These are phyloP conservation scores for Parazoanthus swiftii DNA, from an alignment of 92 coral and sea anemone genomes.

Conservation along the genomic window DNA sequence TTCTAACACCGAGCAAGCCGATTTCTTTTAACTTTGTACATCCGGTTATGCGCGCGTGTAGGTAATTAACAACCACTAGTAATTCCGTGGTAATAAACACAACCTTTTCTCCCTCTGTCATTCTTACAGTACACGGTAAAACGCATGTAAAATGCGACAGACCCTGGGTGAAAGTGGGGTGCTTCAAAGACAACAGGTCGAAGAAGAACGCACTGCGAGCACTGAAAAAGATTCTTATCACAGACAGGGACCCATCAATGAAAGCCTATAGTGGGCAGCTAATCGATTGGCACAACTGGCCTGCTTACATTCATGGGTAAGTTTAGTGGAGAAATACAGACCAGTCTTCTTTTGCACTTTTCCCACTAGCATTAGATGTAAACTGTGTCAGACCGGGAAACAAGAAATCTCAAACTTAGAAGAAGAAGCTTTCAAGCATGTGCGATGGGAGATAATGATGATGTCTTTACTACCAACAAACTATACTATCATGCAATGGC, in stretches of 20 bases:
- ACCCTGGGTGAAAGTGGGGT: slow-evolving; percentile 48
- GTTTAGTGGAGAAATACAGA: background rate
- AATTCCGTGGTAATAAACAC: background rate
- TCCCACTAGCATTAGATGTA: no score
- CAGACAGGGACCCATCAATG: slow-evolving; percentile 39
- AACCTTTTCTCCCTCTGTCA: background rate
- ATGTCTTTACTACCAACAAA: no score
- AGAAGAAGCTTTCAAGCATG: no score
- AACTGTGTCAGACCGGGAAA: no score
- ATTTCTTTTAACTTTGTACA: no score
- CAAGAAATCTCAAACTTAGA: no score
- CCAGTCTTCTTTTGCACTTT: no score
- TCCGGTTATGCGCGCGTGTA: no score
- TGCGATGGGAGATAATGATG: no score
- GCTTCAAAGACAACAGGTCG: slow-evolving; percentile 38
- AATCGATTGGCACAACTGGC: slow-evolving; percentile 56
- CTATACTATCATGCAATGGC: no score
- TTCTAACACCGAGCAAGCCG: no score
- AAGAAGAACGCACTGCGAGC: slow-evolving; percentile 20
- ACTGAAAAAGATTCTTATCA: slow-evolving; percentile 38
- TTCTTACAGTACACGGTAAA: background rate
- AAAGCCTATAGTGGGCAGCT: slow-evolving; percentile 13
- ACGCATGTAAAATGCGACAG: background rate
- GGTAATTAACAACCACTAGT: no score
- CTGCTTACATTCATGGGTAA: slow-evolving; percentile 47